Percentiles rank a stretch among this genome's conserved stretches.
phyloP scores from a whole-genome alignment of 2,113 vertebrate species.

The Oncorhynchus nerka region DNA sequence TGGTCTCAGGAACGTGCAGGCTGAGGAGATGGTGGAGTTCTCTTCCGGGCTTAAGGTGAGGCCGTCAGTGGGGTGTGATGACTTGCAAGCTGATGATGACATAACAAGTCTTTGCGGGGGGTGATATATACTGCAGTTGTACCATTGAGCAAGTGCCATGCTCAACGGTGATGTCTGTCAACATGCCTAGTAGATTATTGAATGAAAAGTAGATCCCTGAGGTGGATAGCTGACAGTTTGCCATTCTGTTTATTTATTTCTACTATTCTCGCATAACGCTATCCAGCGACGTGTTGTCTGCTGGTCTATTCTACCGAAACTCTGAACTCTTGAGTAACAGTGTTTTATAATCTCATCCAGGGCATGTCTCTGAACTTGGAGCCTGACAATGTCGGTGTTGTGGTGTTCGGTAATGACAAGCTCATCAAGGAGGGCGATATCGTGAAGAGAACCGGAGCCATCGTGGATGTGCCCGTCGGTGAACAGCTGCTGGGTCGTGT shows the following conservation, averaged over 20 bases:
- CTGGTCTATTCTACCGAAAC: neutral
- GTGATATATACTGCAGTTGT: neutral
- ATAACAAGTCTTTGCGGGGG: neutral
- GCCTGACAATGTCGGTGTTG: slow-evolving; percentile 95
- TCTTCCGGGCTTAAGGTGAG: slow-evolving; percentile 94
- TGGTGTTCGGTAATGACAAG: slow-evolving; percentile 97
- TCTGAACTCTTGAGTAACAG: neutral
- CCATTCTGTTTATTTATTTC: no score
- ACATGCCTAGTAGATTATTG: neutral
- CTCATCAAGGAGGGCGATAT: slow-evolving; percentile 96
- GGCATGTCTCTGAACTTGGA: slow-evolving; percentile 99
- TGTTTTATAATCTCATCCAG: slow-evolving; percentile 57
- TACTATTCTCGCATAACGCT: no score
- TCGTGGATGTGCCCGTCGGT: slow-evolving; percentile 94
- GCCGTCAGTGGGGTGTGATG: neutral
- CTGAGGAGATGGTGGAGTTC: slow-evolving; percentile 99
- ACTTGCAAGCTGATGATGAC: neutral
- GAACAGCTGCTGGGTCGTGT: slow-evolving; percentile 92
- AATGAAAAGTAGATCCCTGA: no score
- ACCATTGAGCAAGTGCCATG: neutral
- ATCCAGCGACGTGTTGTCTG: neutral
- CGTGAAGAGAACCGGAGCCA: slow-evolving; percentile 94
- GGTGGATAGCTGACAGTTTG: no score
- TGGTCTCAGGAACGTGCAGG: slow-evolving; percentile 92
- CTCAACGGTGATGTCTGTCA: neutral